Evolutionary conservation across 2,113 vertebrate species (phyloP).

Genomic region (Dermatemys mawii): DNA sequence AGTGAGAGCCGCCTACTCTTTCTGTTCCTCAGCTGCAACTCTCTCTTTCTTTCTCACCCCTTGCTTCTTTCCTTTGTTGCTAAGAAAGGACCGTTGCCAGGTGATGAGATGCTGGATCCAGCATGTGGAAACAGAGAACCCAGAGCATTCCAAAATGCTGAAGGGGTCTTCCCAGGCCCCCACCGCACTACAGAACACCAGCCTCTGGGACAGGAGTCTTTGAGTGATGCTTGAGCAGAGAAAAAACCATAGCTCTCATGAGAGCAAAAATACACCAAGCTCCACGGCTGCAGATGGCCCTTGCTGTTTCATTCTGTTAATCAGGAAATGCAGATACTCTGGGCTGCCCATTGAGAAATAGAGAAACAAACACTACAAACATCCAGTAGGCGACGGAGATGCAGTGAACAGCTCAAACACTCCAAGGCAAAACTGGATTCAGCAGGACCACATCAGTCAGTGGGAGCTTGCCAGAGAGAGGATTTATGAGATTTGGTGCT

Average conservation of each 20-base stretch:
- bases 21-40: conserved; percentile 9
- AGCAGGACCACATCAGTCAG: neutral
- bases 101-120: conserved; percentile 40
- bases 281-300: neutral
- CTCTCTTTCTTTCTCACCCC: neutral
- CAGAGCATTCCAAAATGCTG: neutral
- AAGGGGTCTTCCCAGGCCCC: neutral
- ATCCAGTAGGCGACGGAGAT: neutral
- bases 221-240: neutral
- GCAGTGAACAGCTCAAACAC: neutral
- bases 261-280: neutral
- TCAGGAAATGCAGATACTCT: neutral
- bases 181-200: neutral
- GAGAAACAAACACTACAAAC: neutral
- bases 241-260: neutral
- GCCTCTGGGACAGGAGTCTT: neutral
- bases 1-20: conserved; percentile 8
- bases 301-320: neutral
- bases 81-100: conserved; percentile 54
- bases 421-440: neutral
- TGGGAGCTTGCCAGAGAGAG: neutral
- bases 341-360: neutral
- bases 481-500: neutral
- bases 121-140: neutral
- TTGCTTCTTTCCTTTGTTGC: conserved; percentile 33